A percentile compares a stretch with the other conserved stretches of the same genome.
These are phyloP conservation scores for Gorsachius magnificus DNA, from an alignment of 2,797 vertebrate genomes.

Conservation along the genomic window DNA sequence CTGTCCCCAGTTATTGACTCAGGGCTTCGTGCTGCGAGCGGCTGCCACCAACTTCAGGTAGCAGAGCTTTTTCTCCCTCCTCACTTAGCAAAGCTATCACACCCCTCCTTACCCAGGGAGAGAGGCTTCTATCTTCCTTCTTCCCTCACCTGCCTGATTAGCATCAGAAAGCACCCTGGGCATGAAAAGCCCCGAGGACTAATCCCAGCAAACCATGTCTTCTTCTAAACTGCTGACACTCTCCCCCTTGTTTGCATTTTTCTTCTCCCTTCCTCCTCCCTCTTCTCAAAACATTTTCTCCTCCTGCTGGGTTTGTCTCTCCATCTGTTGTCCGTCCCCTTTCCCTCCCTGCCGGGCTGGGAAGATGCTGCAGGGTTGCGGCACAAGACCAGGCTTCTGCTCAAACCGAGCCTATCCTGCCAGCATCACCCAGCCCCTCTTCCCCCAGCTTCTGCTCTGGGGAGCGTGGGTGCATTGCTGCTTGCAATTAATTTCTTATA, in stretches of 20 bases:
- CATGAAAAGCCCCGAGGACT: neutral
- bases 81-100: neutral
- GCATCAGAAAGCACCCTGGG: neutral
- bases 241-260: neutral
- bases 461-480: neutral
- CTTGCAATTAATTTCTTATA: neutral
- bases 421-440: neutral
- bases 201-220: neutral
- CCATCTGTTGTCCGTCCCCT: neutral
- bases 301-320: neutral
- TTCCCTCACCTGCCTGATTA: neutral
- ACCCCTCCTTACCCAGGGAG: neutral
- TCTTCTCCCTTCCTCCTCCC: neutral
- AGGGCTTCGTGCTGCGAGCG: neutral
- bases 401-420: neutral
- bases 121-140: neutral
- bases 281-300: neutral
- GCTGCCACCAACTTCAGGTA: neutral
- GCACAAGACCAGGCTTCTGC: neutral
- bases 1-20: neutral
- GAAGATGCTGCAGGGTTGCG: rapidly evolving
- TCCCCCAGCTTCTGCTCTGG: neutral
- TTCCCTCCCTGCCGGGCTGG: neutral
- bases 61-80: neutral
- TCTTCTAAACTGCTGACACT: neutral